phyloP scores from a whole-genome alignment of 2,797 vertebrate species.

The Cygnus olor region DNA sequence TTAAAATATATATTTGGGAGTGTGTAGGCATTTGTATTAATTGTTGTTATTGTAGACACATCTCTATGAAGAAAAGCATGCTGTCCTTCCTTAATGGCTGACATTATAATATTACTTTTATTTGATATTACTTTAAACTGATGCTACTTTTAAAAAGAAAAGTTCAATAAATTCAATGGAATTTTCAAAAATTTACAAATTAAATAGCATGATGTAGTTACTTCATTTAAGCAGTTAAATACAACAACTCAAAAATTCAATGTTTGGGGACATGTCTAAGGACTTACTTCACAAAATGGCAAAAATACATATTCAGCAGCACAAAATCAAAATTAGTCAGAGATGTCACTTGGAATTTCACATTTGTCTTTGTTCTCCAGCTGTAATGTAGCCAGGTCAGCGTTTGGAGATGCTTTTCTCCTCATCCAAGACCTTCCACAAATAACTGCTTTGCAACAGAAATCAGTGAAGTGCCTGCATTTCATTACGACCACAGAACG shows the following conservation, averaged over 20 bases:
- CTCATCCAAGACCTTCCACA: not conserved
- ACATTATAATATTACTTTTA: not conserved
- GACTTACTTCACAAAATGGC: not conserved
- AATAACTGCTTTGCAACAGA: not conserved
- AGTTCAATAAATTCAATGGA: not conserved
- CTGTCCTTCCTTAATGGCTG: not conserved
- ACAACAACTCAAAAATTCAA: not conserved
- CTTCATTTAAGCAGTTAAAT: not conserved
- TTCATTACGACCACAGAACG: not conserved
- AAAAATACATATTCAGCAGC: conserved; percentile 11
- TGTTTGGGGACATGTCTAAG: not conserved
- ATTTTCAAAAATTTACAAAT: not conserved
- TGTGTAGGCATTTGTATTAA: not conserved
- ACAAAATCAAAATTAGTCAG: not conserved
- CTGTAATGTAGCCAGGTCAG: not conserved
- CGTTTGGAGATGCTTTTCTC: not conserved
- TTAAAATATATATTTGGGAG: not conserved
- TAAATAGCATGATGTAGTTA: not conserved
- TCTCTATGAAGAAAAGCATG: not conserved
- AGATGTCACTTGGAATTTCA: conserved; percentile 7
- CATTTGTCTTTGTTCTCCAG: not conserved
- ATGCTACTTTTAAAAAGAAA: not conserved
- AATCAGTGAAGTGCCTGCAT: fast-evolving
- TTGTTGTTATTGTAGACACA: not conserved
- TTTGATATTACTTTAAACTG: not conserved